Evolutionary conservation across 2,113 vertebrate genomes (phyloP).

Genomic region (Oryzias javanicus): DNA sequence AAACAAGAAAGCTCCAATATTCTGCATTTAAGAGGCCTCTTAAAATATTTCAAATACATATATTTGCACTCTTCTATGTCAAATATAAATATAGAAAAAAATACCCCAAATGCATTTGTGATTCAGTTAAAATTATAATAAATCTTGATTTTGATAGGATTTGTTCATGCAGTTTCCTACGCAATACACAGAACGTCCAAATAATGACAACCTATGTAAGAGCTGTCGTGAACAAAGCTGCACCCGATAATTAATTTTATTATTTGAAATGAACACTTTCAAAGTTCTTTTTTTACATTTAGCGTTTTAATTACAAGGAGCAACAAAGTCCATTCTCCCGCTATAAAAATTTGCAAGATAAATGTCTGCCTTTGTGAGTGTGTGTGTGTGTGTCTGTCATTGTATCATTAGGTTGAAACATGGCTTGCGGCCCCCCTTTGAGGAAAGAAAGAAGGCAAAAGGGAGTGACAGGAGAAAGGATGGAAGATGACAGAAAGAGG

Average conservation of each 20-base stretch:
- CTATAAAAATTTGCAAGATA: too few relatives aligned
- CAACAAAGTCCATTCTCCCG: too few relatives aligned
- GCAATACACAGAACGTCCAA: too few relatives aligned
- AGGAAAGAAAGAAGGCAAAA: slow-evolving; percentile 43
- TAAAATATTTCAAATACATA: slow-evolving; percentile 27
- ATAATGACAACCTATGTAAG: too few relatives aligned
- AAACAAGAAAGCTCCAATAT: slow-evolving; percentile 17
- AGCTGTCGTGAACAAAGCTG: too few relatives aligned
- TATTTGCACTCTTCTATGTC: slow-evolving; percentile 14
- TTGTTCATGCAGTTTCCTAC: too few relatives aligned
- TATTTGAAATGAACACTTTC: too few relatives aligned
- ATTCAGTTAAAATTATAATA: too few relatives aligned
- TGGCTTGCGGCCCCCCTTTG: slow-evolving; percentile 30
- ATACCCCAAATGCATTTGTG: not conserved
- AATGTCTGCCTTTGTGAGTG: not conserved
- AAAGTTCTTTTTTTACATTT: too few relatives aligned
- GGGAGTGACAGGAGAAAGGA: slow-evolving; percentile 35
- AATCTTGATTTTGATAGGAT: too few relatives aligned
- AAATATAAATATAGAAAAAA: slow-evolving; percentile 1
- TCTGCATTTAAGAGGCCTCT: slow-evolving; percentile 35
- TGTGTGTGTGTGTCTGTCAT: slow-evolving; percentile 7
- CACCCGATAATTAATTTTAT: too few relatives aligned
- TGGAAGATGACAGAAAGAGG: slow-evolving; percentile 22
- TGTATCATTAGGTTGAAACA: not conserved
- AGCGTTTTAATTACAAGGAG: too few relatives aligned